Evolutionary conservation across 2,888 invertebrate genomes (phyloP).

Genomic region (Aspidiotus destructor): DNA sequence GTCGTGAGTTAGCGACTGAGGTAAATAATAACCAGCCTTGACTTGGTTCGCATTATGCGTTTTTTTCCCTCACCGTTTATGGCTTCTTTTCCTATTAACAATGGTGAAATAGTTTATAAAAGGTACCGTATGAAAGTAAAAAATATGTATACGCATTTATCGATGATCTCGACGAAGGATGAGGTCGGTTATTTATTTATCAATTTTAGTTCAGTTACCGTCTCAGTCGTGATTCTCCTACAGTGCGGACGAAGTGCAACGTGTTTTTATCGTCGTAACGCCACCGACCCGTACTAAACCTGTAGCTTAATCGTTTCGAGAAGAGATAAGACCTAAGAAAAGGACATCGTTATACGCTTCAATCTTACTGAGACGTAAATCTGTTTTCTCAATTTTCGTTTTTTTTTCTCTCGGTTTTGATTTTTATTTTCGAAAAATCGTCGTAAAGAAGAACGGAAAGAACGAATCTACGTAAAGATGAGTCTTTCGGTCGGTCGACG

Average conservation of each 20-base stretch:
- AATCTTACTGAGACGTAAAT: no score
- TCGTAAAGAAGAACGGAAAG: background rate
- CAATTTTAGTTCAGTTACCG: conserved; percentile 4
- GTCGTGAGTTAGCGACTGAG: no score
- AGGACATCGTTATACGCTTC: no score
- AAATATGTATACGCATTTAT: conserved; percentile 1
- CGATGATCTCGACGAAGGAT: background rate
- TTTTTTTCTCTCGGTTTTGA: background rate
- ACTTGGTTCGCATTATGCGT: background rate
- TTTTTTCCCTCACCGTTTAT: background rate
- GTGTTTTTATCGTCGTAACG: no score
- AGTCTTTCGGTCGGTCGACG: conserved; percentile 43
- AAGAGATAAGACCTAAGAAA: no score
- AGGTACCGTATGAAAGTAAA: background rate
- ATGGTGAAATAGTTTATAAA: background rate
- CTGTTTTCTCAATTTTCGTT: no score
- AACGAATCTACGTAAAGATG: background rate
- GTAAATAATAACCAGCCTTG: background rate
- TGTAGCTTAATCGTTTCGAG: no score
- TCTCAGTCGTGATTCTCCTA: background rate
- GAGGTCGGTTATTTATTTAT: background rate
- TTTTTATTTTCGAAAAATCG: background rate
- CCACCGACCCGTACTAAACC: no score
- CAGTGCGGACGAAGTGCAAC: no score
- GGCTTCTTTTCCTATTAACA: background rate